Percentiles rank a stretch among this genome's conserved stretches.
Conservation (phyloP, 92 coral and sea anemone genomes). For the Siderastrea siderea region DNA sequence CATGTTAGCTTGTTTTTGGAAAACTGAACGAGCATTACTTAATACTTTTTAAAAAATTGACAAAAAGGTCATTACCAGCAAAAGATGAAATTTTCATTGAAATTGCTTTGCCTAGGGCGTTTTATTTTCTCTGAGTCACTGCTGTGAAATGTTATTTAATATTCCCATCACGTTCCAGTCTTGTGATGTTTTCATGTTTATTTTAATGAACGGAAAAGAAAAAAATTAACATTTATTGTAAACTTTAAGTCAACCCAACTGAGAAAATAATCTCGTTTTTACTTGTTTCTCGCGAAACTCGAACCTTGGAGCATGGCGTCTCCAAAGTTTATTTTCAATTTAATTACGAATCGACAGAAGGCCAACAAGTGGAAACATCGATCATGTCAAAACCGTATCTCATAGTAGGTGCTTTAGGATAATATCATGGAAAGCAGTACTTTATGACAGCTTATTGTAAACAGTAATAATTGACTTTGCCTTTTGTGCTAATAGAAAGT, state of each 20-base stretch:
- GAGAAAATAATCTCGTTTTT: background rate
- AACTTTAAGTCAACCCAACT: background rate
- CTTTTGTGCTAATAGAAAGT: background rate
- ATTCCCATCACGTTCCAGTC: slow-evolving; percentile 16
- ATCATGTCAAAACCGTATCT: background rate
- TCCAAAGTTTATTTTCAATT: background rate
- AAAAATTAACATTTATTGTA: background rate
- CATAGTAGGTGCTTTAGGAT: background rate
- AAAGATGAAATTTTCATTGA: too few relatives aligned
- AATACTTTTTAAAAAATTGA: too few relatives aligned
- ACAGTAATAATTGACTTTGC: background rate
- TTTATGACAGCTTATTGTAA: background rate
- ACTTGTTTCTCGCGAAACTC: background rate
- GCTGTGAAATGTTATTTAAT: background rate
- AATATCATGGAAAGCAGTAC: background rate
- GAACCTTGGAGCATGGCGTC: background rate
- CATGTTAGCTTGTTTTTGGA: too few relatives aligned
- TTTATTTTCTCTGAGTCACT: background rate
- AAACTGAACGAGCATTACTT: too few relatives aligned
- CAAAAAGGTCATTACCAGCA: too few relatives aligned
- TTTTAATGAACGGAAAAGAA: background rate
- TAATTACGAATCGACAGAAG: background rate
- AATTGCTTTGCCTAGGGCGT: background rate
- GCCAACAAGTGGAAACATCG: background rate
- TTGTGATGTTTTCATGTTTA: background rate